Conservation (phyloP, 2,113 vertebrate genomes). For the Eurypyga helias region DNA sequence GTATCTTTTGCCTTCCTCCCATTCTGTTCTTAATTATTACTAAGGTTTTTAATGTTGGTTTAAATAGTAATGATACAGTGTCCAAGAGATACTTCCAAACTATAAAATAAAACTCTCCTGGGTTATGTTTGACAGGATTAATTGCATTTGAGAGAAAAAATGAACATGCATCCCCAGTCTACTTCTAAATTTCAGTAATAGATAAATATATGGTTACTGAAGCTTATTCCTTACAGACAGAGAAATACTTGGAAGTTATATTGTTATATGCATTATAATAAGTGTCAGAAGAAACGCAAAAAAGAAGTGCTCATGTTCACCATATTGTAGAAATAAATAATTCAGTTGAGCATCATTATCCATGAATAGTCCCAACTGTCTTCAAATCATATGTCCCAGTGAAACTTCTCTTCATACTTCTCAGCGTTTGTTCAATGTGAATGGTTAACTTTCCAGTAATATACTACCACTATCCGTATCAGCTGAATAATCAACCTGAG, state of each 20-base stretch:
- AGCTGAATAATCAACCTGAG: neutral
- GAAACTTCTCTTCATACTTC: neutral
- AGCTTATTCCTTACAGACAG: neutral
- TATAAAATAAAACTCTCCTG: neutral
- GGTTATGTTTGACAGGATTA: neutral
- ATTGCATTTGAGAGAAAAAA: neutral
- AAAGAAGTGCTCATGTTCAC: neutral
- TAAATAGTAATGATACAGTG: neutral
- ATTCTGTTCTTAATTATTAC: neutral
- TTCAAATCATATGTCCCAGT: neutral
- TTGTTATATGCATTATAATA: neutral
- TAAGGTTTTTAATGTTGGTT: neutral
- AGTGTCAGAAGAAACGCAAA: neutral
- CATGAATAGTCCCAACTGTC: neutral
- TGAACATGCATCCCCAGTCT: neutral
- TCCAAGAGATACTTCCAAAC: neutral
- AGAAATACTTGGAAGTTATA: neutral
- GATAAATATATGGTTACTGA: neutral
- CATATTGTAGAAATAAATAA: neutral
- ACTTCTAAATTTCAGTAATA: neutral
- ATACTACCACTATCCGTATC: neutral
- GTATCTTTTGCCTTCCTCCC: neutral
- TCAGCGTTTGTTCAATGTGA: neutral
- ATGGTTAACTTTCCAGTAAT: neutral
- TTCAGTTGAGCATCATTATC: neutral